phyloP scores from a whole-genome alignment of 2,797 vertebrate species.

The Graptemys geographica region DNA sequence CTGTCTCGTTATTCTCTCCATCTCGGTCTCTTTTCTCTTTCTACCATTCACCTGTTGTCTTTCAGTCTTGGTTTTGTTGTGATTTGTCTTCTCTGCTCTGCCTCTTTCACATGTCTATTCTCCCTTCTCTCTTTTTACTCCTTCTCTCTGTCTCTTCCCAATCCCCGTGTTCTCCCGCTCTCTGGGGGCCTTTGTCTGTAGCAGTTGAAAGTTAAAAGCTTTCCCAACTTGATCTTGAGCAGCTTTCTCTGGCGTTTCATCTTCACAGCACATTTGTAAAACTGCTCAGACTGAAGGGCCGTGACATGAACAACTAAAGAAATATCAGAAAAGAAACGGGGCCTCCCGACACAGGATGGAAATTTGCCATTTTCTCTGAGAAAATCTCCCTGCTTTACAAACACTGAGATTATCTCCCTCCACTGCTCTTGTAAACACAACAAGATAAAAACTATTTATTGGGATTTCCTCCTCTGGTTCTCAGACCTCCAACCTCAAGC shows the following conservation, averaged over 20 bases:
- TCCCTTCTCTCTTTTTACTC: constrained; percentile 58
- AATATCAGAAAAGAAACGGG: constrained; percentile 47
- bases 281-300: constrained; percentile 78
- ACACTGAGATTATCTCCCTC: not conserved
- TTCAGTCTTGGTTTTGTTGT: constrained; percentile 7
- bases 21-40: constrained; percentile 45
- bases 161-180: constrained; percentile 4
- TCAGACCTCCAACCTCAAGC: not conserved
- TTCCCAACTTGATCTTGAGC: constrained; percentile 81
- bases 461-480: not conserved
- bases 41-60: constrained; percentile 41
- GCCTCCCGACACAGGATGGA: constrained; percentile 13
- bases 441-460: not conserved
- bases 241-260: constrained; percentile 80
- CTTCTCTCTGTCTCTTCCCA: constrained; percentile 60
- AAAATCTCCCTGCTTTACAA: not conserved
- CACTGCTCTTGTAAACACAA: not conserved
- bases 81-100: constrained; percentile 62
- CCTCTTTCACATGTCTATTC: constrained; percentile 52
- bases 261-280: constrained; percentile 81
- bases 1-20: not conserved
- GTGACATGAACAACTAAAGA: constrained; percentile 76
- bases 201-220: constrained; percentile 82
- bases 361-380: constrained; percentile 9
- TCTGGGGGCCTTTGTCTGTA: constrained; percentile 70